Base-by-base conservation (phyloP, 2,888 invertebrate genomes). In the Phymatocera aterrima region DNA sequence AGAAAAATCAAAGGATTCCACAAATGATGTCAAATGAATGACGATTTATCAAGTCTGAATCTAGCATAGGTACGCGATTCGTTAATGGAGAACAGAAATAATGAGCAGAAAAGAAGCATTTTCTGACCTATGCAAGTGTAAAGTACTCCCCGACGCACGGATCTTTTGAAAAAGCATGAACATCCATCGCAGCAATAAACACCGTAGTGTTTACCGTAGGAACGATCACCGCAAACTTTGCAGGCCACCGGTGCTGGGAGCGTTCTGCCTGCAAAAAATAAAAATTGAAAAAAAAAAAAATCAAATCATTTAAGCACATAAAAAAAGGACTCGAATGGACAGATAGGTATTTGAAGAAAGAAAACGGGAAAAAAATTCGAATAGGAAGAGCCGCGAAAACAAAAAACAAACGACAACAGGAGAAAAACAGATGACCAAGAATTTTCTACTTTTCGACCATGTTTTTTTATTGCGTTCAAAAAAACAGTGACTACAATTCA, bases 161-260 rank as follows among this genome's bases (percentile, higher is more conserved):
- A 96, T 83, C 97, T 92, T 89, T 97, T 97, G 91, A 97, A 97
- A 90, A 97, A 97, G 85, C 97, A 97, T 74, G 96, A 96, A 88
- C 97, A 97, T 0, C 97, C 97, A 87, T 97, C 97, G 89, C 97
- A 97, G 86, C 96, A 96, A 88, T 93, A 94, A 15, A 96, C 95
- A 0, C 97, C 96, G 86, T 96, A 97, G 87, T 97, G 96, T 88
- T 96, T 96, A 1, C 97, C 97, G 84, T 95, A 96, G 28, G 95
- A 95, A 85, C 95, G 94, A 90, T 96, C 96, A 0, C 96, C 96
- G 85, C 97, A 97, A 40, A 97, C 96, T 86, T 93, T 93, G 86
- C 97, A 97, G 0, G 93, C 90, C 4, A 94, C 94, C 3, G 94
- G 94, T 31, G 93, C 92, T 1, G 94, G 94, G 79, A 95, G 88